Evolutionary conservation across 2,113 vertebrate genomes (phyloP), one percentile per base, ranked within the genome.

Genomic region (Hylia prasina): DNA sequence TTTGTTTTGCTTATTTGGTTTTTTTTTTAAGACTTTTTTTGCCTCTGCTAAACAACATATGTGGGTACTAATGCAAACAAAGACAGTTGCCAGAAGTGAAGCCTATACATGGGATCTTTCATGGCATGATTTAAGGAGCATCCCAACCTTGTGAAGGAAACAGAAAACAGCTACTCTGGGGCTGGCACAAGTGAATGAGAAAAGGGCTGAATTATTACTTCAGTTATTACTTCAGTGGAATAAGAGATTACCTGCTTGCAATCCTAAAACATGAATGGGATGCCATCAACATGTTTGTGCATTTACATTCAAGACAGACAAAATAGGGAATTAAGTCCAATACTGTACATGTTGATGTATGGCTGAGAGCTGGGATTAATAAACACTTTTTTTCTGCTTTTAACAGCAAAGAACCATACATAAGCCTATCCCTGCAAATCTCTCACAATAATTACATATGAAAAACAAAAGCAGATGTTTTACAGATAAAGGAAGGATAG

Each of bases 301-400:
- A 18, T 33, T 70, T 31, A 44, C 3, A 1, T 72, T 84, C 33
- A 48, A 56, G 80, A 27, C 23, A 56, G 22, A 63, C 27, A 68
- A 33, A 72, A 14, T 0, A 58, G 37, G 30, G 35, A 71, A 56
- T 25, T 30, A 57, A 79, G n/a, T 51, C 5, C 48, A 56, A n/a
- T n/a, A n/a, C 21, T 0, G 0, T 15, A 33, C 5, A 30, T 1
- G 4, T 0, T 39, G 16, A 78, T 7, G 20, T 35, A 40, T 5
- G 45, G 39, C 19, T 66, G 24, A 57, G 35, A 91, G 37, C 2
- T 14, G 18, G 11, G 51, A 57, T n/a, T 58, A 35, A n/a, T 50
- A 54, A 50, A 61, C 2, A 2, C 1, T 7, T 10, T 23, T 23
- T 16, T 57, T 44, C 4, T 20, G 6, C 21, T 56, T 66, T 60